Conservation (phyloP, 2,797 vertebrate genomes). For the Dendrocincla tyrannina region DNA sequence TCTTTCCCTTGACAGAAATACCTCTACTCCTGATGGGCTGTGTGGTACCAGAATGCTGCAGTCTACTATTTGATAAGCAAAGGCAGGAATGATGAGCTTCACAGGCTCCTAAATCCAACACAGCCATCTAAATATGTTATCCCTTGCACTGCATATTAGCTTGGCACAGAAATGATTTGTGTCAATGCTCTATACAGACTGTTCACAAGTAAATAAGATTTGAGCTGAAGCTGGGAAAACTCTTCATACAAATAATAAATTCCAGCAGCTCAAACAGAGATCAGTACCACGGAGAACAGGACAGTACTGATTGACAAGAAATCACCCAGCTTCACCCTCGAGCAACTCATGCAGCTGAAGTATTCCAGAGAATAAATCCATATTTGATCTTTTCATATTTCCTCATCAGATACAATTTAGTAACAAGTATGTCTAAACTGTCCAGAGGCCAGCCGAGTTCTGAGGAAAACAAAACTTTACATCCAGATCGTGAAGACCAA, state of each 20-base stretch:
- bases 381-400: not conserved
- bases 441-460: not conserved
- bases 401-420: not conserved
- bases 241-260: not conserved
- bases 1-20: constrained; percentile 3
- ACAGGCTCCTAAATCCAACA: not conserved
- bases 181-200: not conserved
- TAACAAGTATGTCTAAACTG: not conserved
- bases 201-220: not conserved
- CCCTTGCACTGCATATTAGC: not conserved
- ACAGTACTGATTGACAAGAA: not conserved
- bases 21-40: not conserved
- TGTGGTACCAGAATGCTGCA: not conserved
- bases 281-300: not conserved
- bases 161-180: not conserved
- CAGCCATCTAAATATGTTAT: not conserved
- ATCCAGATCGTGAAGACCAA: not conserved
- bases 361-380: not conserved
- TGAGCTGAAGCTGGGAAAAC: not conserved
- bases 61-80: not conserved
- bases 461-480: not conserved
- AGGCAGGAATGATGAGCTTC: not conserved
- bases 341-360: not conserved
- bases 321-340: not conserved
- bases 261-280: not conserved